Base-by-base conservation (phyloP, 2,113 vertebrate species). In the Engraulis encrasicolus region DNA sequence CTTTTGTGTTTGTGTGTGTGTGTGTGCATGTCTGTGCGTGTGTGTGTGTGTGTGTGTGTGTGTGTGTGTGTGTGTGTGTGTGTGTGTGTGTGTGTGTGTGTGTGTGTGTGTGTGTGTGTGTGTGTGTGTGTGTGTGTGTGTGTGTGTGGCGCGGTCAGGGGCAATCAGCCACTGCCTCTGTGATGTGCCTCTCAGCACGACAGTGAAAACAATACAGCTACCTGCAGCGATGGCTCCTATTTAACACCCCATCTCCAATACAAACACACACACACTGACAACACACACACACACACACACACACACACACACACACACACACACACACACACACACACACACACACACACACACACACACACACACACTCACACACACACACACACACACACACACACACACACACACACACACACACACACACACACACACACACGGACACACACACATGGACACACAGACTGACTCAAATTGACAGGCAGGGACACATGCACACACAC, bases 121-220 rank as follows among this genome's bases (percentile, higher is more conserved):
- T 74, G 2, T 5, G 66, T 74, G 31, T 40, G 83, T 85, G 3
- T 23, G 31, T 19, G 20, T 0, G 9, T 9, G 27, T 38, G 49
- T 15, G 61, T 74, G 66, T 14, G 66, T 36, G 27, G 12, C 27
- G 66, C 27, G 66, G 66, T 74, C 66, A 15, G 66, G 27, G 66
- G 23, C 49, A 15, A 79, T 78, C 83, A 27, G 61, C n/a, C 78
- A 81, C 45, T 5, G 34, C 31, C 18, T 6, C 17, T n/a, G 23
- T 36, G 49, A 50, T 78, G n/a, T 80, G 66, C n/a, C 49, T 78
- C 81, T 37, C 79, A 18, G 77, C 66, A 80, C 82, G 77, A 20
- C 58, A 79, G 49, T 78, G 86, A 81, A 85, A 86, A 84, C 79
- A 85, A 83, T 58, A 74, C 40, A 61, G 74, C 27, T 66, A 78